Conservation (phyloP, 2,113 vertebrate genomes). For the Anolis carolinensis region DNA sequence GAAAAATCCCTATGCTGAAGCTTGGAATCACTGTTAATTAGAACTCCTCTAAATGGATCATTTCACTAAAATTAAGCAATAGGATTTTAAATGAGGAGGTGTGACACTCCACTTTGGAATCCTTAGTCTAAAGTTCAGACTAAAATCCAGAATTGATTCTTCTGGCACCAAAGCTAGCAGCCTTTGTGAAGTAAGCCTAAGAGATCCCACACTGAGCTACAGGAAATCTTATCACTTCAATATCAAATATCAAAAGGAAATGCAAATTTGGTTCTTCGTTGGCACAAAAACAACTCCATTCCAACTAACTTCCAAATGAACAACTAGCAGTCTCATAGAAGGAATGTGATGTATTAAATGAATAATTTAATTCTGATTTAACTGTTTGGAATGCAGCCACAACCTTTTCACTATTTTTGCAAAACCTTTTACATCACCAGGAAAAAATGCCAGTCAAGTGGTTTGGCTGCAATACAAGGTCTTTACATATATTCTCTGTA, state of each 20-base stretch:
- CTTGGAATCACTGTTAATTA: background rate
- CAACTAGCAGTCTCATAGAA: slow-evolving; percentile 27
- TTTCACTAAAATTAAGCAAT: background rate
- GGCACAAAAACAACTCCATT: slow-evolving; percentile 41
- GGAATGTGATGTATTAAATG: slow-evolving; percentile 56
- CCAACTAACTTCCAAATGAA: slow-evolving; percentile 40
- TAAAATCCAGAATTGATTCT: too few relatives aligned
- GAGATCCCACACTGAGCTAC: background rate
- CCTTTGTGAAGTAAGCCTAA: background rate
- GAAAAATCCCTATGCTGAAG: background rate
- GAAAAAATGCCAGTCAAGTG: slow-evolving; percentile 56
- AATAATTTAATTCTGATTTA: slow-evolving; percentile 66
- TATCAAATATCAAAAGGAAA: slow-evolving; percentile 37
- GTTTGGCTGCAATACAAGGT: slow-evolving; percentile 55
- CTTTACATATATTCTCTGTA: slow-evolving; percentile 48
- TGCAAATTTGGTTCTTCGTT: background rate
- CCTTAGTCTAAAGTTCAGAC: too few relatives aligned
- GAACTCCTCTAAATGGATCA: background rate
- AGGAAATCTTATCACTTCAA: slow-evolving; percentile 51
- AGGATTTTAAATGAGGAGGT: too few relatives aligned
- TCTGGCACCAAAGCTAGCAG: too few relatives aligned
- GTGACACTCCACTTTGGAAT: background rate
- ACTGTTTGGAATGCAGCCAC: slow-evolving; percentile 47
- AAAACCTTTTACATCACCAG: slow-evolving; percentile 61
- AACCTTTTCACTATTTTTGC: slow-evolving; percentile 67